Evolutionary conservation across 2,797 vertebrate genomes (phyloP).

Genomic region (Chloroceryle amazona): DNA sequence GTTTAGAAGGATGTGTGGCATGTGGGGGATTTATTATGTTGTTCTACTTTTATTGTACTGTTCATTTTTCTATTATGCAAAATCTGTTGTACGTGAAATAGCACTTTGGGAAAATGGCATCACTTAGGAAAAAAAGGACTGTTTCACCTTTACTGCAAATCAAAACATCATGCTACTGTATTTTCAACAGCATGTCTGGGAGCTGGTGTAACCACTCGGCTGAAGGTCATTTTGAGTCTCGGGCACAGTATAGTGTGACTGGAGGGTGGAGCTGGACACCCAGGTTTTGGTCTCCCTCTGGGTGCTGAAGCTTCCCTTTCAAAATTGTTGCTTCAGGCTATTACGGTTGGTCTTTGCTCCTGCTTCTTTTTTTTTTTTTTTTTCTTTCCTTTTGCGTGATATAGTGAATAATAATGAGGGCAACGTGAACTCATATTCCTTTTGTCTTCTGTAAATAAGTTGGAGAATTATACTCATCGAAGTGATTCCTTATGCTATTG

Average conservation of each 20-base stretch:
- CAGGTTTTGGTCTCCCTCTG: background rate
- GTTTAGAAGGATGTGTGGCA: background rate
- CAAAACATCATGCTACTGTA: background rate
- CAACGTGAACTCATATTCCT: background rate
- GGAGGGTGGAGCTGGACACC: slow-evolving; percentile 13
- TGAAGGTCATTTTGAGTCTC: slow-evolving; percentile 30
- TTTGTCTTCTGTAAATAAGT: background rate
- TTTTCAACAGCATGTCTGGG: background rate
- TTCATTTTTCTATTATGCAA: background rate
- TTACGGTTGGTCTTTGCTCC: background rate
- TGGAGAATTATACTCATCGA: background rate
- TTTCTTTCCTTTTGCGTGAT: background rate
- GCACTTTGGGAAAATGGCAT: background rate
- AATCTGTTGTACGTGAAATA: background rate
- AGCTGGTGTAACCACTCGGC: background rate
- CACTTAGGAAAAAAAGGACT: background rate
- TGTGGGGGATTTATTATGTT: background rate
- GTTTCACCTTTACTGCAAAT: background rate
- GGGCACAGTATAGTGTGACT: background rate
- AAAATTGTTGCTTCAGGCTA: slow-evolving; percentile 36
- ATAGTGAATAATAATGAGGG: slow-evolving; percentile 33
- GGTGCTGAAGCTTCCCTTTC: background rate
- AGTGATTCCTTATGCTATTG: background rate
- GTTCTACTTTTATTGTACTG: background rate
- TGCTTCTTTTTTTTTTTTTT: background rate